A percentile compares a stretch with the other conserved stretches of the same genome.
Evolutionary conservation across 1,140 invertebrate species (phyloP).

Genomic region (Aphidius ervi): DNA sequence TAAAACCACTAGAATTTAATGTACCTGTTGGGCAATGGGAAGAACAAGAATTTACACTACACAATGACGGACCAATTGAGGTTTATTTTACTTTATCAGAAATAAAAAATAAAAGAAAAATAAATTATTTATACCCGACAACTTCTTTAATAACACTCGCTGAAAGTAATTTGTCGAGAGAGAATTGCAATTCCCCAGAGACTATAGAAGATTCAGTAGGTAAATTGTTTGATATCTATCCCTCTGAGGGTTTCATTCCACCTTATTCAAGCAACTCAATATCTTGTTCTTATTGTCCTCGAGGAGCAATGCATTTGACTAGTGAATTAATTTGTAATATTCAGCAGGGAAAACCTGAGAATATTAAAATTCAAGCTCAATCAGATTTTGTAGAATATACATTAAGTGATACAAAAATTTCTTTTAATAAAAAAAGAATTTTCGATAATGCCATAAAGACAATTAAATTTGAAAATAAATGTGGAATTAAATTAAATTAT

Average conservation of each 20-base stretch:
- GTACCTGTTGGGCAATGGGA: conserved; percentile 37
- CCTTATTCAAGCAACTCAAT: conserved; percentile 42
- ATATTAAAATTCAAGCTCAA: conserved; percentile 36
- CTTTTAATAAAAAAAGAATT: conserved; percentile 45
- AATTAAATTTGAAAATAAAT: conserved; percentile 25
- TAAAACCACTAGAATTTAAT: conserved; percentile 40
- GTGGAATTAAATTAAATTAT: conserved; percentile 28
- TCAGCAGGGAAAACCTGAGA: conserved; percentile 40
- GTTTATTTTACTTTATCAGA: conserved; percentile 46
- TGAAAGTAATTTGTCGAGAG: neutral
- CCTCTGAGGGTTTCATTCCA: conserved; percentile 38
- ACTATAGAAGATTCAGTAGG: conserved; percentile 18
- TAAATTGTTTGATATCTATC: conserved; percentile 41
- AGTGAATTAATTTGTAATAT: conserved; percentile 40
- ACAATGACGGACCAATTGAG: conserved; percentile 50
- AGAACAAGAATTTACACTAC: conserved; percentile 39
- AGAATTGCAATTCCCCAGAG: neutral
- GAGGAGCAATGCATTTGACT: conserved; percentile 32
- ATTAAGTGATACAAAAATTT: conserved; percentile 37
- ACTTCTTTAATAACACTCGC: too few species aligned
- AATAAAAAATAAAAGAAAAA: conserved; percentile 36
- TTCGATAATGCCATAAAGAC: conserved; percentile 17
- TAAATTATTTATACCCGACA: neutral
- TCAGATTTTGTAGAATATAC: conserved; percentile 40
- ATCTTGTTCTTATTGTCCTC: conserved; percentile 41